Percentiles rank a stretch among this genome's conserved stretches.
Conservation (phyloP, 2,113 vertebrate genomes). For the Vulpes vulpes region DNA sequence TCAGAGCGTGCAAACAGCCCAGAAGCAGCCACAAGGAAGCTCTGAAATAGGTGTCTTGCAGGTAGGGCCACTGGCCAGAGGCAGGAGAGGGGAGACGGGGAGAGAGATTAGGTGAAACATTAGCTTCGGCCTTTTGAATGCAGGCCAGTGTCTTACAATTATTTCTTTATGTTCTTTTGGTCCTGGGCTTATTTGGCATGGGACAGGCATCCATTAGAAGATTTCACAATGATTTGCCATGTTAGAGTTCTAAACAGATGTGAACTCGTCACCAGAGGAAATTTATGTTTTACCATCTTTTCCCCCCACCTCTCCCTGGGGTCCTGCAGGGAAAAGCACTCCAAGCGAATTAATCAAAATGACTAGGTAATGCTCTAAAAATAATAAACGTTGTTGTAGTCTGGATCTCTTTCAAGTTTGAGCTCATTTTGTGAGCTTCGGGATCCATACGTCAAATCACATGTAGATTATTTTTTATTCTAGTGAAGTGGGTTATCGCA, state of each 20-base stretch:
- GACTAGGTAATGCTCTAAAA: slow-evolving; percentile 86
- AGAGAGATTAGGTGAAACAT: slow-evolving; percentile 89
- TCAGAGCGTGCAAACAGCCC: slow-evolving; percentile 80
- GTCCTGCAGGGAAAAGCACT: slow-evolving; percentile 75
- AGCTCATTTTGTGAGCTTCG: slow-evolving; percentile 72
- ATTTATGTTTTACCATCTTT: slow-evolving; percentile 76
- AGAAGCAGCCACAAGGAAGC: slow-evolving; percentile 75
- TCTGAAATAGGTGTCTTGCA: slow-evolving; percentile 48
- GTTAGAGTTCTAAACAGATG: slow-evolving; percentile 85
- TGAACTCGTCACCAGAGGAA: slow-evolving; percentile 82
- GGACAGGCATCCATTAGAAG: slow-evolving; percentile 79
- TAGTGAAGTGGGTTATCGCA: slow-evolving; percentile 50
- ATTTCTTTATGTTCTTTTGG: slow-evolving; percentile 88
- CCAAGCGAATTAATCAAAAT: slow-evolving; percentile 82
- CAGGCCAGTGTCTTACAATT: slow-evolving; percentile 87
- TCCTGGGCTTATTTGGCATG: slow-evolving; percentile 85
- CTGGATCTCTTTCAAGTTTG: slow-evolving; percentile 83
- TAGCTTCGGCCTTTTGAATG: slow-evolving; percentile 85
- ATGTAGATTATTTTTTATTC: slow-evolving; percentile 59
- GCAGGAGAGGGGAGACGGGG: slow-evolving; percentile 57
- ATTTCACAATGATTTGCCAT: slow-evolving; percentile 87
- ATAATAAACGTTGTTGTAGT: slow-evolving; percentile 79
- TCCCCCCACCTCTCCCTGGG: slow-evolving; percentile 70
- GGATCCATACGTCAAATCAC: slow-evolving; percentile 66
- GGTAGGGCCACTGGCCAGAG: slow-evolving; percentile 54